Percentiles rank a stretch among this genome's conserved stretches.
Conservation (phyloP, 2,888 invertebrate genomes). For the Altica lythri region DNA sequence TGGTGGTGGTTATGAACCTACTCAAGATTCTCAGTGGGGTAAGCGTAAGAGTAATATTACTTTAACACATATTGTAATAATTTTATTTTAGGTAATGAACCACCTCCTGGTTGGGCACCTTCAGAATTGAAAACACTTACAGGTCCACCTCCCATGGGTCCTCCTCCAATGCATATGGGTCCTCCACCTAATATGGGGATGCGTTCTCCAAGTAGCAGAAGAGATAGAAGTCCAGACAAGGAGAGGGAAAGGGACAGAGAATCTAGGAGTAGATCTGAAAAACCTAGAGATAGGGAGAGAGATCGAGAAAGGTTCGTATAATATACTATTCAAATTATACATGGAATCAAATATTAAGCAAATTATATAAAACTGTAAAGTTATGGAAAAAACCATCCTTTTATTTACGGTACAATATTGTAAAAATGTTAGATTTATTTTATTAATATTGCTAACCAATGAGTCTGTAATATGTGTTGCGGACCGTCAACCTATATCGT, state of each 20-base stretch:
- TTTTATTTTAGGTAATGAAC: conserved; percentile 40
- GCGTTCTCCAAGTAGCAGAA: conserved; percentile 36
- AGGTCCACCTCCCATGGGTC: conserved; percentile 61
- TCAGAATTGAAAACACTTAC: conserved; percentile 72
- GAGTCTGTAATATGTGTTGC: too few relatives aligned
- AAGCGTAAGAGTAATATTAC: conserved; percentile 43
- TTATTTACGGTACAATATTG: too few relatives aligned
- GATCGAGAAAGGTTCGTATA: conserved; percentile 45
- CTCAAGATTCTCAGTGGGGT: conserved; percentile 75
- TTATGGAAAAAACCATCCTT: too few relatives aligned
- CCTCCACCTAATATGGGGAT: conserved; percentile 46
- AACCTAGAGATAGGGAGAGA: conserved; percentile 56
- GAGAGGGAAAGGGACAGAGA: conserved; percentile 57
- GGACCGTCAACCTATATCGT: too few relatives aligned
- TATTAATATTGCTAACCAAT: too few relatives aligned
- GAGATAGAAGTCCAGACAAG: conserved; percentile 34
- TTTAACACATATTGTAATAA: conserved; percentile 5
- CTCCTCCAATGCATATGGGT: conserved; percentile 49
- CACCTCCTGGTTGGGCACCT: conserved; percentile 64
- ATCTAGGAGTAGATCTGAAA: conserved; percentile 51
- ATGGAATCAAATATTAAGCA: too few relatives aligned
- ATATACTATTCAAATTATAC: too few relatives aligned
- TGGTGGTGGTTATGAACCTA: conserved; percentile 68
- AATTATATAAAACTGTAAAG: too few relatives aligned
- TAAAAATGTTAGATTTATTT: too few relatives aligned